phyloP scores from a whole-genome alignment of 2,888 invertebrate species.

The Epiblema foenella region DNA sequence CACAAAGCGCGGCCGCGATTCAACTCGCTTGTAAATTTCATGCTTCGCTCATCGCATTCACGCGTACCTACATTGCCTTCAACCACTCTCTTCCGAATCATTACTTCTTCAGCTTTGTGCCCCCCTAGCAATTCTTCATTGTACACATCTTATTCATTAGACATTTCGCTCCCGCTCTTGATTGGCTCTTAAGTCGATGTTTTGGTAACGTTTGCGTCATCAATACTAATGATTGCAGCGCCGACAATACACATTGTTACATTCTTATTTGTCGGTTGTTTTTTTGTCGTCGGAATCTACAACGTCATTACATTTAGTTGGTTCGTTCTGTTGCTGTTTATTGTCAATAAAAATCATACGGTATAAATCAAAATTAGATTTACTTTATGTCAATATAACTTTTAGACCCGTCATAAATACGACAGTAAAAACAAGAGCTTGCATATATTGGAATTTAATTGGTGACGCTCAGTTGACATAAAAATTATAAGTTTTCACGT shows the following conservation, averaged over 20 bases:
- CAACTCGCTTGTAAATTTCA: slow-evolving; percentile 81
- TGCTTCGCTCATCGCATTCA: slow-evolving; percentile 79
- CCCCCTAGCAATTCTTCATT: slow-evolving; percentile 73
- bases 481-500: slow-evolving; percentile 41
- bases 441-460: slow-evolving; percentile 48
- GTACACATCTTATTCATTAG: slow-evolving; percentile 67
- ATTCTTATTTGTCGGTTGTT: slow-evolving; percentile 62
- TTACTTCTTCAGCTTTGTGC: slow-evolving; percentile 79
- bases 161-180: slow-evolving; percentile 65
- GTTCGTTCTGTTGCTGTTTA: slow-evolving; percentile 66
- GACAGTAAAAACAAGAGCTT: slow-evolving; percentile 48
- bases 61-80: slow-evolving; percentile 67
- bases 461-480: slow-evolving; percentile 39
- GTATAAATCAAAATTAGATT: slow-evolving; percentile 53
- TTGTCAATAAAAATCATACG: slow-evolving; percentile 69
- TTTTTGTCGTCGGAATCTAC: slow-evolving; percentile 69
- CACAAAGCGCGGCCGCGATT: slow-evolving; percentile 79
- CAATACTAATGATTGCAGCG: slow-evolving; percentile 82
- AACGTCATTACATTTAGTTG: slow-evolving; percentile 83
- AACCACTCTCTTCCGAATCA: slow-evolving; percentile 83
- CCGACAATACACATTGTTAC: slow-evolving; percentile 81
- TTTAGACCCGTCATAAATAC: slow-evolving; percentile 53
- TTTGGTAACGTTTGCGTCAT: slow-evolving; percentile 82
- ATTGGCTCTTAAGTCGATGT: slow-evolving; percentile 76
- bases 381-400: slow-evolving; percentile 51